These are phyloP conservation scores for Meandrina meandrites DNA, from an alignment of 92 coral and sea anemone species.

Conservation along the genomic window DNA sequence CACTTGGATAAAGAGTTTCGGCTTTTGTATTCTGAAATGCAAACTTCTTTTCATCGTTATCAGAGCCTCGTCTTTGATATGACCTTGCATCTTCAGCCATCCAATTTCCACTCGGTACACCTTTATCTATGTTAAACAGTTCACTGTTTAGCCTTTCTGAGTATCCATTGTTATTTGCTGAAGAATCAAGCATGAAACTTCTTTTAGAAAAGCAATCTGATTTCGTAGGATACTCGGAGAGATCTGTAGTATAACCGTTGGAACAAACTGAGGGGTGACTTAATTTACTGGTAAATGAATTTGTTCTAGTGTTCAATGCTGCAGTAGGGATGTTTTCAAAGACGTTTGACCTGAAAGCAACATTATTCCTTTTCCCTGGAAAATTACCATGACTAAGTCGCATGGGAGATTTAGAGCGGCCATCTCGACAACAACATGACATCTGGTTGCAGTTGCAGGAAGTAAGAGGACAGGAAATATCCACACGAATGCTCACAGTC, in stretches of 20 bases:
- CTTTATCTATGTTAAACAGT: neutral
- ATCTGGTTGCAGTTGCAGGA: constrained; percentile 13
- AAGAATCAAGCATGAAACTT: neutral
- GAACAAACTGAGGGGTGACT: neutral
- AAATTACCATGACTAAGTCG: neutral
- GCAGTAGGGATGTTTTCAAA: neutral
- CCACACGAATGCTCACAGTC: constrained; percentile 44
- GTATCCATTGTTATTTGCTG: neutral
- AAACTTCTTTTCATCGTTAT: neutral
- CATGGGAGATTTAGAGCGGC: neutral
- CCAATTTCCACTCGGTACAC: neutral
- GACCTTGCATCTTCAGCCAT: neutral
- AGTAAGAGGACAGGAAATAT: constrained; percentile 36
- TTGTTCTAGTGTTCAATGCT: neutral
- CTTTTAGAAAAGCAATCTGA: neutral
- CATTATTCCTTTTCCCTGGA: neutral
- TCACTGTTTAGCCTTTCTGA: neutral
- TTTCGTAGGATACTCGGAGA: constrained; percentile 14
- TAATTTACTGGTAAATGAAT: neutral
- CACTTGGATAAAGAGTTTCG: neutral
- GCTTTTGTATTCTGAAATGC: neutral
- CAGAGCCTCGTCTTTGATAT: neutral
- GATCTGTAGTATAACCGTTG: neutral
- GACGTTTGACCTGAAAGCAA: neutral
- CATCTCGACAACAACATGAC: constrained; percentile 1